These are phyloP conservation scores for Phalacrocorax brasilianus DNA, from an alignment of 2,113 vertebrate genomes.

Conservation along the genomic window DNA sequence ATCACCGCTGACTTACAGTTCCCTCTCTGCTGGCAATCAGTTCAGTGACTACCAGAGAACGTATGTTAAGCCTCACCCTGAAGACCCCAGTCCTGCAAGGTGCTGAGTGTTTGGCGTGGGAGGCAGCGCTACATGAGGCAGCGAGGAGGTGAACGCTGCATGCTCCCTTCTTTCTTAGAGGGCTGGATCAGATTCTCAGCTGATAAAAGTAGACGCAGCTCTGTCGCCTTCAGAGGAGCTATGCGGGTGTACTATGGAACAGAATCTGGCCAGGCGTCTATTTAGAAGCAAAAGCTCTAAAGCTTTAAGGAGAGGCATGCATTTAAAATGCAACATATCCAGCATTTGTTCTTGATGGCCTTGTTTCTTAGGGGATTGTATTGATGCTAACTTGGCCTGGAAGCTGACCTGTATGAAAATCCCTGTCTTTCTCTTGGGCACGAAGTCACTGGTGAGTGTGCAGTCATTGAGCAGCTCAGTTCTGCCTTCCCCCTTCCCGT, in stretches of 20 bases:
- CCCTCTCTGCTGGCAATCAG: slow-evolving; percentile 11
- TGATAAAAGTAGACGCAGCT: rapidly evolving
- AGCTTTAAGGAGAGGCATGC: not conserved
- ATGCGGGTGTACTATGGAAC: rapidly evolving
- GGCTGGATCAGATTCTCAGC: not conserved
- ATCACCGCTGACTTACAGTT: slow-evolving; percentile 16
- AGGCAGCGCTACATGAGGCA: not conserved
- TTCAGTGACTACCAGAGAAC: not conserved
- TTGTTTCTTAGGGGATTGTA: not conserved
- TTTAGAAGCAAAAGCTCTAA: not conserved
- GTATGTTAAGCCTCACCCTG: not conserved
- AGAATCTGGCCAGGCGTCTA: not conserved
- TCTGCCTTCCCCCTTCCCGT: not conserved
- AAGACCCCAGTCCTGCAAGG: not conserved
- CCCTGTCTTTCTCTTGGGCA: not conserved
- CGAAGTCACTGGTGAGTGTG: not conserved
- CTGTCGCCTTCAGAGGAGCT: not conserved
- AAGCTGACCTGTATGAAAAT: not conserved
- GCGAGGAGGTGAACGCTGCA: rapidly evolving
- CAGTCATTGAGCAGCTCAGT: rapidly evolving
- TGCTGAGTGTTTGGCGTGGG: not conserved
- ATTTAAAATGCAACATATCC: not conserved
- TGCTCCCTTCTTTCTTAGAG: not conserved
- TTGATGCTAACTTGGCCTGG: not conserved
- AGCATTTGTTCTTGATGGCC: not conserved